Percentiles rank a stretch among this genome's conserved stretches.
Conservation (phyloP, 2,888 invertebrate species). For the Craniophora ligustri region DNA sequence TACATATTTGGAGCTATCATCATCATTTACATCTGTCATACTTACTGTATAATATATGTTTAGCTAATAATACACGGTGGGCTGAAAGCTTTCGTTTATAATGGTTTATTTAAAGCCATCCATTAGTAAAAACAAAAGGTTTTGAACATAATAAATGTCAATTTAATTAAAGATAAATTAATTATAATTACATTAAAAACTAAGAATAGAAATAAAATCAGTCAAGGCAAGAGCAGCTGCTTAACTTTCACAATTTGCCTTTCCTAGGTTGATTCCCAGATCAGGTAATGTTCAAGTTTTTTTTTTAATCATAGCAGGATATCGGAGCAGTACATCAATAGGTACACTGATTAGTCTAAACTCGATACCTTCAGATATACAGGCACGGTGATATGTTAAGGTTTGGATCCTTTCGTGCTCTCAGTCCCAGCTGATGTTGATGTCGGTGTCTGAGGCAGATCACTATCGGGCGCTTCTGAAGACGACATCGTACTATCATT, state of each 20-base stretch:
- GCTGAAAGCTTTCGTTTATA: constrained; percentile 49
- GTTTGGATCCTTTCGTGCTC: neutral
- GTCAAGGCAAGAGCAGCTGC: too few species aligned
- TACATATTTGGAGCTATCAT: constrained; percentile 66
- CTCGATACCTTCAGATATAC: too few species aligned
- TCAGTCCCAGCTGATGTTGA: neutral
- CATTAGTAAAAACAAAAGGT: constrained; percentile 19
- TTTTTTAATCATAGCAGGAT: too few species aligned
- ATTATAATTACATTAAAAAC: constrained; percentile 23
- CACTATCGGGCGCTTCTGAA: constrained; percentile 1
- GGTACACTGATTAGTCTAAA: too few species aligned
- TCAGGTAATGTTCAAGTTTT: too few species aligned
- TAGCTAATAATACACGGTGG: constrained; percentile 7
- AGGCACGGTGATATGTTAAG: too few species aligned
- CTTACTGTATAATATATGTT: constrained; percentile 40
- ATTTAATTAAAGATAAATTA: constrained; percentile 26
- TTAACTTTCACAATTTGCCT: too few species aligned
- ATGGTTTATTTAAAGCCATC: constrained; percentile 29
- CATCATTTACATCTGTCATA: constrained; percentile 67
- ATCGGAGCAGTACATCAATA: too few species aligned
- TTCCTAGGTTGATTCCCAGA: too few species aligned
- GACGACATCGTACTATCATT: constrained; percentile 16
- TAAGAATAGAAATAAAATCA: constrained; percentile 7
- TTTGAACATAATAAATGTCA: constrained; percentile 2
- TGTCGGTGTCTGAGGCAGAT: neutral